Base-by-base conservation (phyloP, 1,140 invertebrate genomes). In the Colletes latitarsis region DNA sequence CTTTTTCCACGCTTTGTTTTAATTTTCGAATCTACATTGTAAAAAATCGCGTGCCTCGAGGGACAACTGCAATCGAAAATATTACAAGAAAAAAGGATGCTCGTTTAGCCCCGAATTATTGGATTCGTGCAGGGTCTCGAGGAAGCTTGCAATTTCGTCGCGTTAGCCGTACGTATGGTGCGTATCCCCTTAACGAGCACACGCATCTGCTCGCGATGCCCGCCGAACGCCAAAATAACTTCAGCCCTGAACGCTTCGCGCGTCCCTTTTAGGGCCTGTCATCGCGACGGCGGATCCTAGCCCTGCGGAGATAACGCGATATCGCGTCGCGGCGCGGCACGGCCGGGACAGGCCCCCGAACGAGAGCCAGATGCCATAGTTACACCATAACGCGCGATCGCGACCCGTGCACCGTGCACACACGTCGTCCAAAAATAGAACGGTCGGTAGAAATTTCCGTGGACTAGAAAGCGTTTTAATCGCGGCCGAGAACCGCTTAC, bases 111-210 rank as follows among this genome's bases (percentile, higher is more conserved):
- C 30, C 30, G 30, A 30, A 30, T 30, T 30, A 30, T 30, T 30
- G 30, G 30, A 30, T 30, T 30, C 30, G 30, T 30, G n/a, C n/a
- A n/a, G n/a, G n/a, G n/a, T 30, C 30, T 30, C 30, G 30, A 30
- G 30, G 30, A 30, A 30, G 30, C 30, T 30, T 30, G 30, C 30
- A 30, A 30, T 30, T 30, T 30, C 30, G 30, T 30, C 30, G 43
- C 43, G 6, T 6, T 46, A 46, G 43, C 43, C 43, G 6, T 9
- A 46, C 0, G 6, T 46, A 9, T 46, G 43, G 43, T 3, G 43
- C 30, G 43, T 46, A 46, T 46, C 43, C 43, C 43, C 5, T 91
- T 88, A 88, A 89, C 88, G 69, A 55, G 19, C 73, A 41, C 72
- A 14, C 60, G 72, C 62, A 64, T 64, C 46, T 39, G 60, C 58